A percentile compares a stretch with the other conserved stretches of the same genome.
These are phyloP conservation scores for Nansenia antarctica DNA, from an alignment of 2,113 vertebrate species.

Conservation along the genomic window DNA sequence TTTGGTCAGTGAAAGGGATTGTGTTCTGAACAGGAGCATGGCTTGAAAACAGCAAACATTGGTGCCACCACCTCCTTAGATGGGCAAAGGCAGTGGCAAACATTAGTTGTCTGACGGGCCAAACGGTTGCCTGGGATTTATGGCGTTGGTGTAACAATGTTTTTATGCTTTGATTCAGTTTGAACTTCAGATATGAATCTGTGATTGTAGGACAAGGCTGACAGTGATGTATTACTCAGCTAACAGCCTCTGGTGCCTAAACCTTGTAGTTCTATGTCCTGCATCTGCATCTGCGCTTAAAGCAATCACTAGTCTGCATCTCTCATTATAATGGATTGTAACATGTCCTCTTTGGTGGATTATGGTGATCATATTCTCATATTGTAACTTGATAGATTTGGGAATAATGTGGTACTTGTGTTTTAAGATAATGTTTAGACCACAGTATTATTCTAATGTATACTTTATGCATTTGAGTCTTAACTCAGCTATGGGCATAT, in stretches of 20 bases:
- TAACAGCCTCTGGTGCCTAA: conserved; percentile 4
- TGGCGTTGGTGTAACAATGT: too few species aligned
- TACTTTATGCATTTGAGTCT: not conserved
- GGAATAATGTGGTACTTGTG: too few species aligned
- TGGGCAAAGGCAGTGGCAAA: too few species aligned
- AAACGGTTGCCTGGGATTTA: too few species aligned
- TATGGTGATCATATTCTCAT: not conserved
- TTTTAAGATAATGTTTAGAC: too few species aligned
- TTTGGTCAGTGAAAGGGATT: too few species aligned
- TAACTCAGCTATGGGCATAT: not conserved
- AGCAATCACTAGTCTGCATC: not conserved
- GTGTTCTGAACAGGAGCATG: too few species aligned
- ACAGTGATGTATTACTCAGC: not conserved
- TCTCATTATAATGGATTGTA: not conserved
- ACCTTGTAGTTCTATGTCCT: not conserved
- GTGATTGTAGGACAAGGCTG: not conserved
- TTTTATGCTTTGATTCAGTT: not conserved
- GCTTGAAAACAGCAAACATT: too few species aligned
- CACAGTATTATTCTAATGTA: not conserved
- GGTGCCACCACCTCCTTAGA: too few species aligned
- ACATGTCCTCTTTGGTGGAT: not conserved
- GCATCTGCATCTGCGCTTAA: not conserved
- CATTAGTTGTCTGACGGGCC: too few species aligned
- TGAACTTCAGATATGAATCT: not conserved
- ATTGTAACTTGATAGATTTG: not conserved